phyloP scores from a whole-genome alignment of 1,140 invertebrate genomes.

The Pseudomyrmex flavicornis region DNA sequence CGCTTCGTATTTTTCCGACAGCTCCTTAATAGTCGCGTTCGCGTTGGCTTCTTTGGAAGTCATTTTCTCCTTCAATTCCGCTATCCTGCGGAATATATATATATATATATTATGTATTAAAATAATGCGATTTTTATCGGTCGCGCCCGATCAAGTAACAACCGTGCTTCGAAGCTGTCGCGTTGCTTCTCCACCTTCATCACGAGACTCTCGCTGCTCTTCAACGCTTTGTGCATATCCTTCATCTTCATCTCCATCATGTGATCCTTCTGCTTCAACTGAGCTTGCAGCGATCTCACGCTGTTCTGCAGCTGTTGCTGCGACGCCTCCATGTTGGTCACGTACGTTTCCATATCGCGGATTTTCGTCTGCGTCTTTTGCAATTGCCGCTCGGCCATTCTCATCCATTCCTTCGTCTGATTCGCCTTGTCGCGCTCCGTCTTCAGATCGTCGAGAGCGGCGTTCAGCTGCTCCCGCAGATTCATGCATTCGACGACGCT shows the following conservation, averaged over 20 bases:
- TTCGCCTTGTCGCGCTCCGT: constrained; percentile 63
- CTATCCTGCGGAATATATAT: constrained; percentile 58
- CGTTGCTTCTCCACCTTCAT: constrained; percentile 76
- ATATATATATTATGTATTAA: too few relatives aligned
- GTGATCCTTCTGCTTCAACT: constrained; percentile 75
- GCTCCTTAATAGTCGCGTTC: constrained; percentile 56
- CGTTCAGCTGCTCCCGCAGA: constrained; percentile 26
- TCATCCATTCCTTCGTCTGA: constrained; percentile 63
- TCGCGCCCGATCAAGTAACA: constrained; percentile 9
- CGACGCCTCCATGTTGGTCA: constrained; percentile 60
- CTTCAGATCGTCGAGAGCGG: constrained; percentile 39
- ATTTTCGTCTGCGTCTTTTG: constrained; percentile 65
- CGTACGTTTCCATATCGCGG: constrained; percentile 69
- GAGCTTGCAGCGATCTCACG: constrained; percentile 68
- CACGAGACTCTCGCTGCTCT: constrained; percentile 68
- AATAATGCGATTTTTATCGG: too few relatives aligned
- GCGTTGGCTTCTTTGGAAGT: constrained; percentile 65
- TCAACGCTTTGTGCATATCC: constrained; percentile 75
- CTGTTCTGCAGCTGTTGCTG: constrained; percentile 69
- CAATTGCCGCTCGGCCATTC: constrained; percentile 64
- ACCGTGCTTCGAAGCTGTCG: constrained; percentile 75
- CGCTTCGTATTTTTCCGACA: constrained; percentile 62
- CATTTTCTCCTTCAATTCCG: constrained; percentile 70
- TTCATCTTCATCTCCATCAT: constrained; percentile 64
- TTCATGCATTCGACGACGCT: constrained; percentile 37